These are phyloP conservation scores for Podargus strigoides DNA, from an alignment of 2,797 vertebrate genomes.

Conservation along the genomic window DNA sequence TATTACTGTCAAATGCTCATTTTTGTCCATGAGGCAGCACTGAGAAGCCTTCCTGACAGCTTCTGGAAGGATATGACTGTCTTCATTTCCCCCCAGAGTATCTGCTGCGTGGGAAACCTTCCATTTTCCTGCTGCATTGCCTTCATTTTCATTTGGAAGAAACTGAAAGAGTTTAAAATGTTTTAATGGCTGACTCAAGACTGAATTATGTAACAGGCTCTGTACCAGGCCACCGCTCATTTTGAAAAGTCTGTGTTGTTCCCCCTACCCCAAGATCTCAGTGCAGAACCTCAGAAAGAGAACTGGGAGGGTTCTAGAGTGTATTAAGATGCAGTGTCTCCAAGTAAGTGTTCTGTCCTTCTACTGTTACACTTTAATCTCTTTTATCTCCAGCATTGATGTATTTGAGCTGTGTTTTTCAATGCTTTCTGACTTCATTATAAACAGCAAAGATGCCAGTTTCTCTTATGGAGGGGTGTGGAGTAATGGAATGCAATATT, in stretches of 20 bases:
- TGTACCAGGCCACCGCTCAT: background rate
- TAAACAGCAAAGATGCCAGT: background rate
- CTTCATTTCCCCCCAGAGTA: background rate
- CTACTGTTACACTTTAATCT: background rate
- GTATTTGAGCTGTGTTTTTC: background rate
- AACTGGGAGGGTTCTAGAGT: background rate
- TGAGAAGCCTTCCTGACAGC: background rate
- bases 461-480: background rate
- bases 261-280: fast-evolving
- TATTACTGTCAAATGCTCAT: background rate
- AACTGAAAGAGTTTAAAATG: background rate
- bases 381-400: background rate
- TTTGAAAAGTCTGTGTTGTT: background rate
- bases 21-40: background rate
- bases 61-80: background rate
- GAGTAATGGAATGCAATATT: background rate
- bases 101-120: background rate
- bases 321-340: fast-evolving
- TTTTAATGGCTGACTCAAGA: background rate
- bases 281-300: background rate
- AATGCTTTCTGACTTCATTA: background rate
- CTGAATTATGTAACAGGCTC: background rate
- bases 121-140: background rate
- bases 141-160: background rate
- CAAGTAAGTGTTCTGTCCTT: background rate